Evolutionary conservation across 1,140 invertebrate genomes (phyloP), one percentile per base, ranked within the genome.

Genomic region (Apis cerana): DNA sequence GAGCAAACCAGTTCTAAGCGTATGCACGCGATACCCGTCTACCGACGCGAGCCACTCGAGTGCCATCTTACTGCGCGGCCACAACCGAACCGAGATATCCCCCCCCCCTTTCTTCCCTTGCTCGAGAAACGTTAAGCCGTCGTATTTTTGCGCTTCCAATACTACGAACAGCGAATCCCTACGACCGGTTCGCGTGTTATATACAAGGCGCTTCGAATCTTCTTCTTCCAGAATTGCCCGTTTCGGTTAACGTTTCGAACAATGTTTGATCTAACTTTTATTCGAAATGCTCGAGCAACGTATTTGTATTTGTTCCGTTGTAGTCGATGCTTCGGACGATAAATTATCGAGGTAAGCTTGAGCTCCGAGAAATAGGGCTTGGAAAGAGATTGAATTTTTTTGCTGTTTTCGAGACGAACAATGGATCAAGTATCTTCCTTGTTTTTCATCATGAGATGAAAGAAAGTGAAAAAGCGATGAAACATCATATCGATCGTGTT

Each of bases 1-100:
- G 3, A 75, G 23, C 79, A 88, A 88, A 88, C 87, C 80, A 88
- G 87, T 88, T 88, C 80, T 83, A 83, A 85, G 75, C 75, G 43
- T 67, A 77, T 88, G 80, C 86, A 83, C 52, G 69, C 80, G 58
- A 88, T 83, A 80, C 75, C n/a, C 56, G 70, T 80, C 71, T 64
- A 4, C 43, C 48, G 79, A 58, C 62, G 61, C 7, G 17, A 78
- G 52, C 71, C 58, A 58, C 64, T 72, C 61, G 23, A 59, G 71
- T 84, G 61, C 71, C 61, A 58, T 86, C 50, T 65, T 78, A 27
- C 43, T 10, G 59, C 15, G 59, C 65, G 23, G 50, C 12, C 19
- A n/a, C 3, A 17, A 48, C 9, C 67, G 56, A 59, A 50, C 52
- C n/a, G 21, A 19, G 27, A 2, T 9, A 7, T 11, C 48, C 27